Base-by-base conservation (phyloP, 37 sponge, comb jelly and placozoan genomes). In the Geodia barretti region DNA sequence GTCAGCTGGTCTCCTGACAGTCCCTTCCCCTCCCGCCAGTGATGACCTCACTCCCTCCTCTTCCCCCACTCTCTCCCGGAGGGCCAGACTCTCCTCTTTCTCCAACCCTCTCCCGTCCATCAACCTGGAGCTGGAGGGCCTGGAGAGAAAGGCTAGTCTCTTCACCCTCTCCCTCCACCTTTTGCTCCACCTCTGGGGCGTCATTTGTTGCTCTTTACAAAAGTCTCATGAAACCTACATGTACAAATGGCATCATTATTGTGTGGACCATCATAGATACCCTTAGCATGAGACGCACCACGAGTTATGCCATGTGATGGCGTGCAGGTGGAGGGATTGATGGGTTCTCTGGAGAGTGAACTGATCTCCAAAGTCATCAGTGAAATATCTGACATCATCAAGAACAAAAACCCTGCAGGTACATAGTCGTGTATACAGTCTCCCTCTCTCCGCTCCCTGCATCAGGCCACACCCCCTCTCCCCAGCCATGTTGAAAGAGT, bases 101-200 rank as follows among this genome's bases (percentile, higher is more conserved):
- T 69, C 63, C 14, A 74, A 83, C 79, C 84, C 90, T 11, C 70
- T 60, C 35, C 80, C 90, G 0, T 35, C 84, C 25, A 39, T 89
- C 60, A 78, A 75, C 23, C 69, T 89, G 31, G 76, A 79, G 41
- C 76, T 76, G 4, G 76, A 89, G 61, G 85, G 72, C 1, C 33
- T 89, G 0, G 39, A 69, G 34, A 25, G 29, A 26, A 84, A 80
- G 80, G 81, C 54, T 19, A n/a, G n/a, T n/a, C 54, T 17, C 11
- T 47, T 8, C 24, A 33, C 41, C 17, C 32, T 38, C 72, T 35
- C 24, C 32, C 32, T 4, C 9, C 7, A 32, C 68, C 30, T 20
- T 17, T 11, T 20, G 8, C 32, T 71, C 38, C 24, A n/a, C n/a
- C n/a, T n/a, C n/a, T n/a, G n/a, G n/a, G n/a, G n/a, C n/a, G n/a